phyloP scores from a whole-genome alignment of 2,113 vertebrate species.

The Papio anubis region DNA sequence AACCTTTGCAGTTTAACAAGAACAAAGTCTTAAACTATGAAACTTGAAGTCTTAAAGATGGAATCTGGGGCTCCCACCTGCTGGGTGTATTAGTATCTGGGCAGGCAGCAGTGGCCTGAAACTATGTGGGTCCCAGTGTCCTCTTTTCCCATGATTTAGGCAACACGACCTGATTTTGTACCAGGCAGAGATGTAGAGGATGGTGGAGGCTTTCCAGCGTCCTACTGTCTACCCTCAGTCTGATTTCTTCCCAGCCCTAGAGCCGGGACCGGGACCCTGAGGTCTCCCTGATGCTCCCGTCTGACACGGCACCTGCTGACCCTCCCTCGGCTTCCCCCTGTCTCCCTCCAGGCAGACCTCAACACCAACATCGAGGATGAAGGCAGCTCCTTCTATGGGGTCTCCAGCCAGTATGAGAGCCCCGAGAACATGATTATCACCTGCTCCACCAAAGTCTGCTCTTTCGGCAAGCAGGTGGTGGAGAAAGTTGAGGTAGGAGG shows the following conservation, averaged over 20 bases:
- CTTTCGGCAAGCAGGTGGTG: conserved; percentile 97
- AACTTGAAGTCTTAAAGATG: background rate
- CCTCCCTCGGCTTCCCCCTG: background rate
- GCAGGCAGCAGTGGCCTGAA: background rate
- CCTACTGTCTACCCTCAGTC: background rate
- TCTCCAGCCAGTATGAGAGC: conserved; percentile 97
- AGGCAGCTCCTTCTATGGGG: conserved; percentile 94
- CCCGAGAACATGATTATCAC: conserved; percentile 96
- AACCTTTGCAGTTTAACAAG: background rate
- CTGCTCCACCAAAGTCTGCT: conserved; percentile 97
- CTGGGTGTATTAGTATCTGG: background rate
- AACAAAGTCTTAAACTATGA: background rate
- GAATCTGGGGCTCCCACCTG: background rate
- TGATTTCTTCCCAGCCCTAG: background rate
- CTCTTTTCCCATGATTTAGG: background rate
- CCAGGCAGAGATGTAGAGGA: background rate
- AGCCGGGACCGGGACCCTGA: background rate
- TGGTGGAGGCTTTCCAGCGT: background rate
- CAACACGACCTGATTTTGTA: background rate
- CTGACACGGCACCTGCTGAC: no score
- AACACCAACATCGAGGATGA: conserved; percentile 94
- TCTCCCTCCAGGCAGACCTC: conserved; percentile 90
- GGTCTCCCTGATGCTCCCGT: background rate
- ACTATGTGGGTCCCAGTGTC: no score
- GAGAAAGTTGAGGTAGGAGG: conserved; percentile 95